Conservation (phyloP, 2,888 invertebrate genomes). For the Ariolimax columbianus region DNA sequence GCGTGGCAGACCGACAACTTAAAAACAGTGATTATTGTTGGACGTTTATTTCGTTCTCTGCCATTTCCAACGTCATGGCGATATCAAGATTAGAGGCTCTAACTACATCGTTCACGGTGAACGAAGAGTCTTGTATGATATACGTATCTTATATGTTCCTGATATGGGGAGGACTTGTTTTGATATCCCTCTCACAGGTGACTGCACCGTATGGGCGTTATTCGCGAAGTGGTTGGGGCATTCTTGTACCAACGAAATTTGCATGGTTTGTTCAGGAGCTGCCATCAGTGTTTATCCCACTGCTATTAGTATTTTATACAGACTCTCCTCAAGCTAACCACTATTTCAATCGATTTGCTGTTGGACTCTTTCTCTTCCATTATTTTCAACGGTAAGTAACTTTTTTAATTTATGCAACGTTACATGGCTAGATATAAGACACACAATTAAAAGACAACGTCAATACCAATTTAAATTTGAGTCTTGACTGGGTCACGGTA, state of each 20-base stretch:
- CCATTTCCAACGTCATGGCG: not conserved
- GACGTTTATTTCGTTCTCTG: not conserved
- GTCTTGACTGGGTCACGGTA: no score
- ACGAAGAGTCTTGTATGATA: slow-evolving; percentile 57
- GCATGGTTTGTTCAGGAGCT: slow-evolving; percentile 79
- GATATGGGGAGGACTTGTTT: slow-evolving; percentile 53
- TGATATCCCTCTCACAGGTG: slow-evolving; percentile 54
- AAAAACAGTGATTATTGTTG: no score
- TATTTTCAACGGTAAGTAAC: slow-evolving; percentile 80
- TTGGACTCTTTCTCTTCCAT: slow-evolving; percentile 78
- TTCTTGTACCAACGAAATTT: slow-evolving; percentile 63
- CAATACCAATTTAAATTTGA: no score
- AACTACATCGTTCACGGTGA: not conserved
- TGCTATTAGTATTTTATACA: slow-evolving; percentile 64
- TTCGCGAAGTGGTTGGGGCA: slow-evolving; percentile 66
- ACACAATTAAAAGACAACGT: no score
- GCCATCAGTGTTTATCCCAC: slow-evolving; percentile 76
- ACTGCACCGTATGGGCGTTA: slow-evolving; percentile 76
- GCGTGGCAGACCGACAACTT: no score
- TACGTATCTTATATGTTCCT: slow-evolving; percentile 59
- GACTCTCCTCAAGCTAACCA: slow-evolving; percentile 58
- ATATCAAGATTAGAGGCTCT: not conserved
- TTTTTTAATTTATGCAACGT: not conserved
- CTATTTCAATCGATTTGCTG: slow-evolving; percentile 74
- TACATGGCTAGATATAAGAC: no score